A percentile compares a stretch with the other conserved stretches of the same genome.
phyloP scores from a whole-genome alignment of 2,113 vertebrate species.

The Podiceps cristatus region DNA sequence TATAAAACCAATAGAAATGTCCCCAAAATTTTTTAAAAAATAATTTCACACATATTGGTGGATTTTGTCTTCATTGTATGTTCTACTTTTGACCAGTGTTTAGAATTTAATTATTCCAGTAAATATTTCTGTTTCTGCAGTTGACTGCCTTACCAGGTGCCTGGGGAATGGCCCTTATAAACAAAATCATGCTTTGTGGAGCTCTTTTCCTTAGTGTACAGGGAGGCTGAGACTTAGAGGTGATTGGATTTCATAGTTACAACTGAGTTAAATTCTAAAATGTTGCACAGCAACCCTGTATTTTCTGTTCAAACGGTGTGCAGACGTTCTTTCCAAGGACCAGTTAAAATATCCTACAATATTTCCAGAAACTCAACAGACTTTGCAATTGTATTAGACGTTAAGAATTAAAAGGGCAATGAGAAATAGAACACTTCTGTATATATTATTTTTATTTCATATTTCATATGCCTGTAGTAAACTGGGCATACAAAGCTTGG shows the following conservation, averaged over 20 bases:
- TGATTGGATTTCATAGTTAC: not conserved
- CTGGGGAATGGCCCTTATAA: not conserved
- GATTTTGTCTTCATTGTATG: not conserved
- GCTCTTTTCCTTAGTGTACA: not conserved
- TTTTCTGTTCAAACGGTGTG: constrained; percentile 5
- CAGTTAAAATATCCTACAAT: constrained; percentile 19
- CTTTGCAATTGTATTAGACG: not conserved
- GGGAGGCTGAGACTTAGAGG: not conserved
- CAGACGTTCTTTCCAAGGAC: constrained; percentile 16
- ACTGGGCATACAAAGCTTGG: not conserved
- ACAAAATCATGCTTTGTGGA: not conserved
- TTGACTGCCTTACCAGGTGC: not conserved
- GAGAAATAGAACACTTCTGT: constrained; percentile 22
- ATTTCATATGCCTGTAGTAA: not conserved
- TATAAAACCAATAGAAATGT: not conserved
- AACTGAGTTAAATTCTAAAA: constrained; percentile 14
- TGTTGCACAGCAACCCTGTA: constrained; percentile 3
- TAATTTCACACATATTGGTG: not conserved
- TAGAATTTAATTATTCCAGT: not conserved
- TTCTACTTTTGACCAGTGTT: not conserved
- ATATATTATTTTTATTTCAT: not conserved
- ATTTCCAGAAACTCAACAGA: constrained; percentile 29
- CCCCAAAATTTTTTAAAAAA: not conserved
- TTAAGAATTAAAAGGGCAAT: not conserved
- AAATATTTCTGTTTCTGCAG: not conserved